Base-by-base conservation (phyloP, 2,113 vertebrate genomes). In the rat (Rattus norvegicus) region DNA sequence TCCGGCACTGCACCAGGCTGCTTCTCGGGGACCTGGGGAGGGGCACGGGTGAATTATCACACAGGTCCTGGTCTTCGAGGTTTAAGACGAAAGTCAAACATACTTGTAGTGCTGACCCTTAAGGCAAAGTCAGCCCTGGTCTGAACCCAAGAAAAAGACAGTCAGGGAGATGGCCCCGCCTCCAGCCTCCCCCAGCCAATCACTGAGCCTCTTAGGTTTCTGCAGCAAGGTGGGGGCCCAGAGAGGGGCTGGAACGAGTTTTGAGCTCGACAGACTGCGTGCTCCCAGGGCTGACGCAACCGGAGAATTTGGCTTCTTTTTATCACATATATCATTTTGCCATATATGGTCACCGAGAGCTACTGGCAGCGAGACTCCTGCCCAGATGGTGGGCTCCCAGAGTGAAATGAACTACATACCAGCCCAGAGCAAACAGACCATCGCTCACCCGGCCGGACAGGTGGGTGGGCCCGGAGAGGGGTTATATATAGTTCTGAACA, bases 331-430 rank as follows among this genome's bases (percentile, higher is more conserved):
- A 98, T 98, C 97, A 98, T 99, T 99, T 98, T 98, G 96, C 98
- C 98, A 97, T 98, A 99, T 98, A 99, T 98, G 98, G 98, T 98
- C 98, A 98, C 92, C 77, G 96, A 97, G 97, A 91, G 97, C 98
- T 98, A 83, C 98, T 98, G 98, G 98, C 98, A 97, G 97, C 88
- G 47, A 95, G 98, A 98, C 98, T 96, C 97, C 93, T 96, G 97
- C 98, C 98, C 98, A 98, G 98, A 99, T 98, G 98, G 98, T 98
- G 98, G 98, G 98, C 98, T 98, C 93, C 97, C 98, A 97, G 98
- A 98, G 97, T 96, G 98, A 98, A 98, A 98, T 96, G 98, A 98
- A 97, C 98, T 96, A 96, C 98, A 99, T 99, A 98, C 98, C 98
- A 97, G 94, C 97, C 96, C 98, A 95, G 98, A 97, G 98, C 98